These are phyloP conservation scores for Hyla sarda DNA, from an alignment of 2,113 vertebrate genomes.

Conservation along the genomic window DNA sequence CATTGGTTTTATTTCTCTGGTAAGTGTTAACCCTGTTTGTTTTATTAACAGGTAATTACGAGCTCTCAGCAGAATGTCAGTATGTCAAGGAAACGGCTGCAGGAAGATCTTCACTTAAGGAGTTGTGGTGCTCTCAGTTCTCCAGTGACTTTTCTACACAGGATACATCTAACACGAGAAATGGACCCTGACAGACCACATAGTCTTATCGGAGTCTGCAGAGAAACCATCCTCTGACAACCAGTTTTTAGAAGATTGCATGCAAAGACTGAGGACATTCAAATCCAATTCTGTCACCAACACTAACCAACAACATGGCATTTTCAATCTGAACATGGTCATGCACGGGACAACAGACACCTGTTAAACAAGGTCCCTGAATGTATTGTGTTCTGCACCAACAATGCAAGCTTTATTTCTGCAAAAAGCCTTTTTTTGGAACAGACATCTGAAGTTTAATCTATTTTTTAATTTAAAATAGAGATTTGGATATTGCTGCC, in stretches of 20 bases:
- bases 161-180: slow-evolving; percentile 59
- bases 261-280: slow-evolving; percentile 61
- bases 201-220: slow-evolving; percentile 74
- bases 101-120: slow-evolving; percentile 86
- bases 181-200: slow-evolving; percentile 68
- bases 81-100: slow-evolving; percentile 74
- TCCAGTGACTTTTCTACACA: slow-evolving; percentile 69
- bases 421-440: slow-evolving; percentile 56
- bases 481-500: slow-evolving; percentile 63
- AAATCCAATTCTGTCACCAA: slow-evolving; percentile 52
- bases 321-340: slow-evolving; percentile 58
- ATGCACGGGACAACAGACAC: slow-evolving; percentile 57
- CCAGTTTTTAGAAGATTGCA: background rate
- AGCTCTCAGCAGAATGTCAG: slow-evolving; percentile 72
- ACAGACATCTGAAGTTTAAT: slow-evolving; percentile 58
- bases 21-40: background rate
- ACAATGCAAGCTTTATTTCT: slow-evolving; percentile 61
- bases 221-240: slow-evolving; percentile 82
- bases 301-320: slow-evolving; percentile 49
- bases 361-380: slow-evolving; percentile 62
- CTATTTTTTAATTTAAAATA: slow-evolving; percentile 58
- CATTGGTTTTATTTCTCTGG: background rate
- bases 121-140: slow-evolving; percentile 90
- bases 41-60: slow-evolving; percentile 75
- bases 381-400: slow-evolving; percentile 67